Percentiles rank a stretch among this genome's conserved stretches.
phyloP scores from a whole-genome alignment of 2,797 vertebrate genomes.

The Molossus alvarezi region DNA sequence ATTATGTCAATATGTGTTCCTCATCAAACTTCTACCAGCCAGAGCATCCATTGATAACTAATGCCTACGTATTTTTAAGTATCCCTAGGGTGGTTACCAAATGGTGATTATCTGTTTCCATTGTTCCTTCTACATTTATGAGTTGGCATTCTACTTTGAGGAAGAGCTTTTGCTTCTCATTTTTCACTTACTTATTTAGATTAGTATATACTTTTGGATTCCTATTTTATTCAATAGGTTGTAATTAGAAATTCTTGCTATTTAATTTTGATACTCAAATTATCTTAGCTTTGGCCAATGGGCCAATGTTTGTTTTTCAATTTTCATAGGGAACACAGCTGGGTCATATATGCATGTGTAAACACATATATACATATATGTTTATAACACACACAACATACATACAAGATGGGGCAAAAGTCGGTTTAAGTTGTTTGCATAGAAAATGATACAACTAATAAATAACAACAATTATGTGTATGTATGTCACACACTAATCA shows the following conservation, averaged over 20 bases:
- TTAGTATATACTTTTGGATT: background rate
- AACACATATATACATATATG: background rate
- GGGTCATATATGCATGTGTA: background rate
- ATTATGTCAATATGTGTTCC: background rate
- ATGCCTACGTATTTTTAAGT: background rate
- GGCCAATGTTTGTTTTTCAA: background rate
- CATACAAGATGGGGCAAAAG: background rate
- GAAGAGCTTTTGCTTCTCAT: background rate
- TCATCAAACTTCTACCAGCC: background rate
- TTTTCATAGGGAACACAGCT: background rate
- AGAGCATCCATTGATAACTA: background rate
- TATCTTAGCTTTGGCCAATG: background rate
- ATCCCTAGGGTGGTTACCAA: background rate
- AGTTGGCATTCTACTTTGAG: background rate
- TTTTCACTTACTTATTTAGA: background rate
- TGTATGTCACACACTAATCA: background rate
- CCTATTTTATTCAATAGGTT: background rate
- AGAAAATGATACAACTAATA: background rate
- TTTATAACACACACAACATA: background rate
- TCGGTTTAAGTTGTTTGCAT: no score
- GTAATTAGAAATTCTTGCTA: background rate
- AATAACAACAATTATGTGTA: background rate
- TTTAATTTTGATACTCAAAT: constrained; percentile 4
- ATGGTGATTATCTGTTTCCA: background rate
- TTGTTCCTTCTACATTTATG: background rate